Base-by-base conservation (phyloP, 2,888 invertebrate species). In the Tachina fera region DNA sequence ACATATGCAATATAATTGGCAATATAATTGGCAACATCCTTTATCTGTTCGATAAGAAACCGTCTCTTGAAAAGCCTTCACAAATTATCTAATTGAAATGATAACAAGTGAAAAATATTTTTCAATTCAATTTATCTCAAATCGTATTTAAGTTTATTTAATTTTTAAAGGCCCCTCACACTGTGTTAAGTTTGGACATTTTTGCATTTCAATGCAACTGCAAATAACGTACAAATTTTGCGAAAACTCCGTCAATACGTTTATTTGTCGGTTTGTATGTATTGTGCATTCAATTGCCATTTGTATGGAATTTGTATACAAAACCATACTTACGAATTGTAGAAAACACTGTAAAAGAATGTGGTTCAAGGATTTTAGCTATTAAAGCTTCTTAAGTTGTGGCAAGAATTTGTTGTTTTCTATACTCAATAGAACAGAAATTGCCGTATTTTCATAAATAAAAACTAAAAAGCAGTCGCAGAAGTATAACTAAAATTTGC, bases 331-430 rank as follows among this genome's bases (percentile, higher is more conserved):
- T 68, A 19, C 13, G 47, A 74, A 68, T 47, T 63, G 47, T 41
- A 41, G 56, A 58, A 72, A 67, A 60, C 47, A 53, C 47, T 75
- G 47, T 6, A 16, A 19, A 41, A 16, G 14, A 58, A 68, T 61
- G 61, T 60, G 60, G 68, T 70, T 78, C 68, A 78, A 68, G 68
- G 77, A 78, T 60, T 58, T 49, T 58, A 70, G 51, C 49, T 49
- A 13, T 31, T 31, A 31, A 31, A 31, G 31, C 43, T 16, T 43
- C 47, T 67, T 61, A 63, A 76, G 53, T 68, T 56, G 56, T 65
- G 60, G 19, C 74, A 11, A 9, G 70, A 51, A 22, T 78, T 58
- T 49, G 56, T 49, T 13, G 43, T 39, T 61, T 39, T 22, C 9
- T 43, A 43, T 60, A 41, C 67, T 60, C 58, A 68, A 60, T 49